Evolutionary conservation across 2,888 invertebrate species (phyloP), one percentile per base, ranked within the genome.

Genomic region (Caenorhabditis plicata): DNA sequence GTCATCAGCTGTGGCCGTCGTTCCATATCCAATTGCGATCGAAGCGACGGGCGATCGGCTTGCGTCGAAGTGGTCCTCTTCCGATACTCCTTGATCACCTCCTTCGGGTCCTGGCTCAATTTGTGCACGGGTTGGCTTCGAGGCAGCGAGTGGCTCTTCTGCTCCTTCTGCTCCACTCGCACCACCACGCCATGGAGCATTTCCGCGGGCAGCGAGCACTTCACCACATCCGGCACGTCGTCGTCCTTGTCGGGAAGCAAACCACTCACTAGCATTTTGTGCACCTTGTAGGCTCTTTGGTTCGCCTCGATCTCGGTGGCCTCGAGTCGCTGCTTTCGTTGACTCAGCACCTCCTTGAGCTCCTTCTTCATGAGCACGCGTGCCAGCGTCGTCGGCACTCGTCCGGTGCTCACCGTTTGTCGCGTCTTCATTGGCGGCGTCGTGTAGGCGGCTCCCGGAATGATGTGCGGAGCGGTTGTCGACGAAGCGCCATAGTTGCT

Each of bases 331-430:
- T 81, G 73, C 44, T 82, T 77, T 36, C 84, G 66, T 15, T 81
- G 78, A 26, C 75, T 78, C 8, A 84, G 81, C 22, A 82, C 83
- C 52, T 83, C 81, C 47, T 83, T 77, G 48, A 85, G 73, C 60
- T 85, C 85, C 58, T 84, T 83, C 61, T 84, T 83, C 46, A 85
- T 75, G 36, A 83, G 64, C 23, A 81, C 77, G 26, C 79, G 53
- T 11, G 75, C 77, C 52, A 77, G 48, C 2, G 77, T 75, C 32
- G 60, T 67, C 5, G 74, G 74, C 17, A 74, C 64, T 42, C 62
- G 56, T 1, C 45, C 48, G 29, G 45, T 22, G 3, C 55, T 62
- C 2, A 68, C 56, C 4, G 68, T 41, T 38, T 65, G 65, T 25
- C 68, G 41, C 7, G 64, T 27, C 22, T 61, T 53, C 26, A 60